Evolutionary conservation across 2,888 invertebrate species (phyloP), one percentile per base, ranked within the genome.

Genomic region (Thyatira batis): DNA sequence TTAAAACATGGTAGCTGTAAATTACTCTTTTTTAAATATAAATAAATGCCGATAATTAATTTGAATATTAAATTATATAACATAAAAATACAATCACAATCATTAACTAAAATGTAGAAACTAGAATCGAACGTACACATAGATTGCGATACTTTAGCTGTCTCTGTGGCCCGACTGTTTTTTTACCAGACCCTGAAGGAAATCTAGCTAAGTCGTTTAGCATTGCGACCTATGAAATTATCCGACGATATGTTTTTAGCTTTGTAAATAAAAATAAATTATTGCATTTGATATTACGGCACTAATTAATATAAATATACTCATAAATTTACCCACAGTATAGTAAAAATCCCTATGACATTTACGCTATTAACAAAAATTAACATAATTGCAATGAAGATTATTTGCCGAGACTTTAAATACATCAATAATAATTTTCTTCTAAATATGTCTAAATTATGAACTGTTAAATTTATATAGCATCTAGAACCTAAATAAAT

Each of bases 251-350:
- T 23, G 23, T 23, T 23, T 23, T 6, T 33, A 52, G 53, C 51
- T 45, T 28, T 54, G 46, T 54, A 55, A 60, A 54, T 54, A 56
- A 57, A 44, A 61, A 63, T 63, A 58, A 63, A 61, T 63, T 52
- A 63, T 44, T 54, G 43, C 17, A 25, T 11, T 46, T 53, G 28
- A 53, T 53, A 56, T 58, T 51, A 60, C 54, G 63, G 61, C 65
- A 63, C 65, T 63, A 61, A n/a, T 61, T 50, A 39, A 49, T 53
- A 55, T 60, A 54, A 48, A 60, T 44, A 13, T 53, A 46, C 23
- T 6, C 30, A 25, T 45, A 45, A 11, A 11, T 50, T 44, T 39
- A 39, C 39, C 8, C n/a, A 39, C 17, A n/a, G 13, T 17, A n/a
- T 17, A 17, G n/a, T 8, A 8, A 39, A 17, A 17, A 39, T 17